Evolutionary conservation across 2,797 vertebrate species (phyloP).

Genomic region (Micrastur ruficollis): DNA sequence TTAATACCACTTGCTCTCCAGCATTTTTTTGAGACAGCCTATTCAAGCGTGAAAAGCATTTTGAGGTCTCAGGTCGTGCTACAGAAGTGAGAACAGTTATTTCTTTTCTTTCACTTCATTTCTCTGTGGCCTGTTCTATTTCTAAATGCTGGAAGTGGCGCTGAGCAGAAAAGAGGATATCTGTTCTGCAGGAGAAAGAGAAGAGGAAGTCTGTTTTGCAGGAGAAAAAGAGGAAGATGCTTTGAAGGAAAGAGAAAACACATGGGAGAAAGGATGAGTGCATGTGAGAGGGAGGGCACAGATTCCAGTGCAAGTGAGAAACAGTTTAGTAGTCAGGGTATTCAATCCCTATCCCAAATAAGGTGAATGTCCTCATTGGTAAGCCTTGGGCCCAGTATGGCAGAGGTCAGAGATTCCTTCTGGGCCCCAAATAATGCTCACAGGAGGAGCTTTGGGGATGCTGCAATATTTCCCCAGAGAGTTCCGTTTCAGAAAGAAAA

Average conservation of each 20-base stretch:
- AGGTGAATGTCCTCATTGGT: not conserved
- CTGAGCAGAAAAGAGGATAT: not conserved
- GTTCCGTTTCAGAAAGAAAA: not conserved
- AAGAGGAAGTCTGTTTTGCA: not conserved
- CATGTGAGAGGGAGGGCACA: not conserved
- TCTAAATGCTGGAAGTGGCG: not conserved
- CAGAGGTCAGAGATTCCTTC: not conserved
- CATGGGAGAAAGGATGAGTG: not conserved
- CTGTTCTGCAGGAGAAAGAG: not conserved
- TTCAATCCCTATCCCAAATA: not conserved
- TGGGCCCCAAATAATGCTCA: not conserved
- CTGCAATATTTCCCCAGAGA: not conserved
- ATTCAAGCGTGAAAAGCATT: slow-evolving; percentile 6
- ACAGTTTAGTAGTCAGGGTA: not conserved
- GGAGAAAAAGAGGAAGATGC: not conserved
- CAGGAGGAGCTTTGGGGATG: not conserved
- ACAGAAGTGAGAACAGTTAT: slow-evolving; percentile 9
- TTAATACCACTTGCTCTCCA: not conserved
- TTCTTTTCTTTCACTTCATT: slow-evolving; percentile 1
- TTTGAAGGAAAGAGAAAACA: not conserved
- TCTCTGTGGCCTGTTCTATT: not conserved
- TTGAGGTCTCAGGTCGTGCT: slow-evolving; percentile 4
- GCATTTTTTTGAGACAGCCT: not conserved
- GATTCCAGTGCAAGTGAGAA: not conserved
- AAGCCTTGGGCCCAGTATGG: not conserved